phyloP scores from a whole-genome alignment of 2,113 vertebrate species.

The Equus przewalskii region DNA sequence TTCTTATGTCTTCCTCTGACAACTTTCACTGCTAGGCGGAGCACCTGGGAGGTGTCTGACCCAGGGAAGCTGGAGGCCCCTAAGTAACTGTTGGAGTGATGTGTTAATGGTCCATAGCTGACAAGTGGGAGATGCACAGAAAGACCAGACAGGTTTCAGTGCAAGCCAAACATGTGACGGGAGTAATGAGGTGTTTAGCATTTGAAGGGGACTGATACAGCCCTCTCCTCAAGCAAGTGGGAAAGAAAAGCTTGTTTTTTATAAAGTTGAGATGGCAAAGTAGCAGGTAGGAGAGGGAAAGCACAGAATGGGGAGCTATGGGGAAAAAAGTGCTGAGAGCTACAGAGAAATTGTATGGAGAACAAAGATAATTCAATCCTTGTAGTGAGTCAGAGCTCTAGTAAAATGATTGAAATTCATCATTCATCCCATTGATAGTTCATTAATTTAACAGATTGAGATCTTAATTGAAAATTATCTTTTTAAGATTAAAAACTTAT shows the following conservation, averaged over 20 bases:
- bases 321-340: not conserved
- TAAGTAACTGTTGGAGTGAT: conserved; percentile 68
- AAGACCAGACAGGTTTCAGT: conserved; percentile 66
- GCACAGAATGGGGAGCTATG: not conserved
- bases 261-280: not conserved
- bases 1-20: conserved; percentile 9
- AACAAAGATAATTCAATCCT: not conserved
- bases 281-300: not conserved
- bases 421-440: not conserved
- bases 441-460: not conserved
- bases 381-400: not conserved
- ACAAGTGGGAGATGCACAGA: conserved; percentile 70
- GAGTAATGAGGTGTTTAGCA: conserved; percentile 79
- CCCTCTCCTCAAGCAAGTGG: not conserved
- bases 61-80: conserved; percentile 60
- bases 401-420: not conserved
- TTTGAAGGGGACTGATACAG: conserved; percentile 66
- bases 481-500: not conserved
- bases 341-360: not conserved
- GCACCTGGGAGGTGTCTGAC: conserved; percentile 9
- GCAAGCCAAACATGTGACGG: conserved; percentile 63
- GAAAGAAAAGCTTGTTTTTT: not conserved
- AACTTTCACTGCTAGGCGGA: not conserved
- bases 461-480: not conserved
- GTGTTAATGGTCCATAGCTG: conserved; percentile 70